phyloP scores from a whole-genome alignment of 2,113 vertebrate genomes.

The Ctenomys sociabilis region DNA sequence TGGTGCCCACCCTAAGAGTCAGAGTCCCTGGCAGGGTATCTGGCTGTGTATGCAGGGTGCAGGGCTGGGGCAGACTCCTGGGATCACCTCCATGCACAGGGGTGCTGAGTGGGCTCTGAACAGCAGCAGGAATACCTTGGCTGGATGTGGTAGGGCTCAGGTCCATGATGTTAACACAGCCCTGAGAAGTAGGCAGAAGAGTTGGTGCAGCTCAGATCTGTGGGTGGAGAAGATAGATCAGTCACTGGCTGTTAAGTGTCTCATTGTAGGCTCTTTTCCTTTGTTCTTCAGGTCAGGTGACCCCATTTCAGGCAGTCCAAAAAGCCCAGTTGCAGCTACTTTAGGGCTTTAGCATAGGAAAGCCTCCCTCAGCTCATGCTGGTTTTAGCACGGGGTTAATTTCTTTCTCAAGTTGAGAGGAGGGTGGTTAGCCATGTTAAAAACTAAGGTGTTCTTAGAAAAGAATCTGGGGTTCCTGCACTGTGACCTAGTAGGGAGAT shows the following conservation, averaged over 20 bases:
- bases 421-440: not conserved
- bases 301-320: not conserved
- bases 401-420: not conserved
- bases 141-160: not conserved
- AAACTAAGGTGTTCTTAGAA: not conserved
- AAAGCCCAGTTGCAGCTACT: not conserved
- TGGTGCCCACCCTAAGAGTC: not conserved
- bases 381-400: not conserved
- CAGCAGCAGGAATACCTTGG: not conserved
- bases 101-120: not conserved
- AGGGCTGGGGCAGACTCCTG: not conserved
- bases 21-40: not conserved
- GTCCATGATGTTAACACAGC: not conserved
- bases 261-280: not conserved
- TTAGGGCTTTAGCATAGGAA: not conserved
- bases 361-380: not conserved
- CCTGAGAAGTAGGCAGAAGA: not conserved
- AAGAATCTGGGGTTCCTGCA: not conserved
- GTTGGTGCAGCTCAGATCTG: not conserved
- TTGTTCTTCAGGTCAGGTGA: not conserved
- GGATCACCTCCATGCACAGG: accelerated
- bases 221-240: not conserved
- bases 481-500: not conserved
- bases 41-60: not conserved
- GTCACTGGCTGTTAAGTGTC: not conserved